A percentile compares a stretch with the other conserved stretches of the same genome.
phyloP scores from a whole-genome alignment of 1,140 invertebrate genomes.

The Rhagoletis pomonella region DNA sequence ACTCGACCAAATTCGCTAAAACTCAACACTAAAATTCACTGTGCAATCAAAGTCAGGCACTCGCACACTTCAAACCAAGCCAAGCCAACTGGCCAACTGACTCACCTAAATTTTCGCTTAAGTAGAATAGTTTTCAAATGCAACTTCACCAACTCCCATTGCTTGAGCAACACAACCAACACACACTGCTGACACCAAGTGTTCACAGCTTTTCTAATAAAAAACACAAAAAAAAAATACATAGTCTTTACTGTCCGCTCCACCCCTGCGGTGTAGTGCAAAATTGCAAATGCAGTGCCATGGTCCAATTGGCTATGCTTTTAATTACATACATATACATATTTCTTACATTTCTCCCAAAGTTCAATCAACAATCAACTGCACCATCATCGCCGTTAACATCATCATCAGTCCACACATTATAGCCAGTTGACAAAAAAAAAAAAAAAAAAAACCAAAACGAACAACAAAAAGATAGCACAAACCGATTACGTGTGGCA shows the following conservation, averaged over 20 bases:
- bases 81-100: not conserved
- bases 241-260: too few species aligned
- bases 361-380: too few species aligned
- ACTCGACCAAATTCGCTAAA: not conserved
- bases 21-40: not conserved
- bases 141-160: too few species aligned
- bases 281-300: too few species aligned
- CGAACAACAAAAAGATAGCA: not conserved
- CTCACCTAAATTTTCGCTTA: slow-evolving; percentile 3
- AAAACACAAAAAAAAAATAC: too few species aligned
- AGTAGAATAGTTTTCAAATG: not conserved
- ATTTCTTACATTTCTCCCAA: too few species aligned
- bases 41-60: not conserved
- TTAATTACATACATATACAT: too few species aligned
- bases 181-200: too few species aligned
- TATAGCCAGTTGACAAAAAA: not conserved
- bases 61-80: not conserved
- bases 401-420: not conserved
- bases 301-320: too few species aligned
- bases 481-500: not conserved
- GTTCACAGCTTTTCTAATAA: too few species aligned
- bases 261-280: too few species aligned
- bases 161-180: too few species aligned
- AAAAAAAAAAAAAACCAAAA: not conserved
- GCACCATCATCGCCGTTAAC: not conserved